Evolutionary conservation across 2,797 vertebrate species (phyloP).

Genomic region (Spinibarbus caldwelli): DNA sequence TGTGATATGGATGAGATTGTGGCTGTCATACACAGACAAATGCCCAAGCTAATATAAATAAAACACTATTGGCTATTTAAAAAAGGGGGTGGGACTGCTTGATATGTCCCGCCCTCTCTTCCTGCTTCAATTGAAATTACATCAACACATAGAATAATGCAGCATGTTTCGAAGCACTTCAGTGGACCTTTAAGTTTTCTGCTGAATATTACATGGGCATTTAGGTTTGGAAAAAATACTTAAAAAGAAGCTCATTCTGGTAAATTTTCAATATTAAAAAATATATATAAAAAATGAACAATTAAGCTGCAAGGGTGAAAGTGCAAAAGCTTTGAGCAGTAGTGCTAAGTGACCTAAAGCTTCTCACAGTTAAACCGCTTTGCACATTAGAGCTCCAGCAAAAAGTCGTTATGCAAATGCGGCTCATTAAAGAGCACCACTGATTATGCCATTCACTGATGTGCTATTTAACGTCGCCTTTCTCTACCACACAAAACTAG

Average conservation of each 20-base stretch:
- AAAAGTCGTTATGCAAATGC: conserved; percentile 42
- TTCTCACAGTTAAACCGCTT: conserved; percentile 18
- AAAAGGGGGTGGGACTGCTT: no score
- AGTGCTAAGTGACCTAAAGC: conserved; percentile 25
- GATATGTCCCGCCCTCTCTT: no score
- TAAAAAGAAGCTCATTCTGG: neutral
- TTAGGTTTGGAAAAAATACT: neutral
- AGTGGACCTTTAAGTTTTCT: neutral
- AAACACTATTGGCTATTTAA: neutral
- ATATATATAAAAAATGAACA: no score
- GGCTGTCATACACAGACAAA: no score
- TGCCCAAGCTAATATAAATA: neutral
- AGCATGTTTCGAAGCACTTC: neutral
- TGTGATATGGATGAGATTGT: no score
- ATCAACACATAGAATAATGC: no score
- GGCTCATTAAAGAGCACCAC: conserved; percentile 25
- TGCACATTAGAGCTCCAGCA: conserved; percentile 25
- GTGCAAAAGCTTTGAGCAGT: neutral
- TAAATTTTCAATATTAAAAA: neutral
- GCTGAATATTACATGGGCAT: neutral
- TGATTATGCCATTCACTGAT: conserved; percentile 29
- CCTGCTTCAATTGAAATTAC: no score
- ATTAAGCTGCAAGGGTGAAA: neutral
- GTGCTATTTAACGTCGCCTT: neutral
- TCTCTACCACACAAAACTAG: neutral